phyloP scores from a whole-genome alignment of 2,888 invertebrate species.

The Dolomedes plantarius region DNA sequence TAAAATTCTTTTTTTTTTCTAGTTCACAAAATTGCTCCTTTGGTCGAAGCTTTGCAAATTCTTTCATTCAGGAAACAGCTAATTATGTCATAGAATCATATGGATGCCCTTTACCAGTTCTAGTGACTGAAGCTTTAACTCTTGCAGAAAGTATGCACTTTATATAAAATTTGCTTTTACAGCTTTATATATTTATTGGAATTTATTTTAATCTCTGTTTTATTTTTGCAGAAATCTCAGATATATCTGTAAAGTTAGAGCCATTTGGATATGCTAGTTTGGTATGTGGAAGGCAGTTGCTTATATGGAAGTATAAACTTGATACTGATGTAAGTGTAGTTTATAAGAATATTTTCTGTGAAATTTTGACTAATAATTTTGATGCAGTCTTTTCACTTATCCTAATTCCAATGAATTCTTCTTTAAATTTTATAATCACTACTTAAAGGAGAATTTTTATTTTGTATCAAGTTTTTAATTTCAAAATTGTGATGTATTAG shows the following conservation, averaged over 20 bases:
- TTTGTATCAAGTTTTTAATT: no score
- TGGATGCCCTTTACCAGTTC: constrained; percentile 88
- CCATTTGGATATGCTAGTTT: constrained; percentile 88
- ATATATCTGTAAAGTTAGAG: constrained; percentile 82
- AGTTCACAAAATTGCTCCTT: constrained; percentile 33
- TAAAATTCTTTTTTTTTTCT: background rate
- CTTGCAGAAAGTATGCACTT: constrained; percentile 82
- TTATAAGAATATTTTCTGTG: background rate
- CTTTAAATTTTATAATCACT: no score
- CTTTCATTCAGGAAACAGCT: constrained; percentile 23
- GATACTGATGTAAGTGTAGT: constrained; percentile 52
- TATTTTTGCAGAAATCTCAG: constrained; percentile 77
- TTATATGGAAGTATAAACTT: constrained; percentile 84
- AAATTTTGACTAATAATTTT: no score
- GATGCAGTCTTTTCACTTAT: no score
- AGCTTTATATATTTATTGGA: no score
- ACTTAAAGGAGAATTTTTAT: no score
- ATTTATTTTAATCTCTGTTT: background rate
- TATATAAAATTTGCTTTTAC: no score
- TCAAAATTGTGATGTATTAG: no score
- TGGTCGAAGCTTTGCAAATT: constrained; percentile 29
- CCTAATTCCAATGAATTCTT: no score
- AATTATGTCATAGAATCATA: constrained; percentile 86
- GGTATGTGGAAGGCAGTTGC: constrained; percentile 88
- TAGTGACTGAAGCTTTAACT: constrained; percentile 91